phyloP scores from a whole-genome alignment of 2,113 vertebrate genomes.

The Pheucticus melanocephalus region DNA sequence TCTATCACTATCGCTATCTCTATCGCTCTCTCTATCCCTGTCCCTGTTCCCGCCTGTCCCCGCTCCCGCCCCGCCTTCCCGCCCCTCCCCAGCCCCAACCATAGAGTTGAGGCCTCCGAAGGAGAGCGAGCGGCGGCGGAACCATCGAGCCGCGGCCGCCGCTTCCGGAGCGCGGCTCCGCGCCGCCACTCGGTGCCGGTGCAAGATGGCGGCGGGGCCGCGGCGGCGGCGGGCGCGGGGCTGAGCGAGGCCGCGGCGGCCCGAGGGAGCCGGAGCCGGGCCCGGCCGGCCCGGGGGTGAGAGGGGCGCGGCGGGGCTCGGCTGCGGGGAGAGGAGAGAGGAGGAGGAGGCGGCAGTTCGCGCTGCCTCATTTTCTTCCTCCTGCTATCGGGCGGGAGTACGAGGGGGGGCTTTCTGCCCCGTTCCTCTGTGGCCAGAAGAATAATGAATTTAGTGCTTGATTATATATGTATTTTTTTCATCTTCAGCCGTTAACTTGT shows the following conservation, averaged over 20 bases:
- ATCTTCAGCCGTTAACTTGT: not conserved
- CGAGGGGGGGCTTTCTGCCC: not conserved
- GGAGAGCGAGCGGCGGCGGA: not conserved
- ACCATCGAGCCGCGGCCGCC: fast-evolving
- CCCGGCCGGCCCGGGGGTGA: not conserved
- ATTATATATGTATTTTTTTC: not conserved
- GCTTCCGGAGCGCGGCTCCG: not conserved
- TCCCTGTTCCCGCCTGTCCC: fast-evolving
- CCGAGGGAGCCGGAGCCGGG: not conserved
- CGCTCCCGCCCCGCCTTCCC: not conserved
- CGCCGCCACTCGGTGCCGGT: not conserved
- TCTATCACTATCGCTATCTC: fast-evolving
- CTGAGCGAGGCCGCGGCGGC: not conserved
- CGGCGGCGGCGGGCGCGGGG: not conserved
- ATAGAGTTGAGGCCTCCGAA: not conserved
- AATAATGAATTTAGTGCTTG: not conserved
- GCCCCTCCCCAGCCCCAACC: not conserved
- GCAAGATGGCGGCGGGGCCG: slow-evolving; percentile 18
- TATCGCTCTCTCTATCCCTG: fast-evolving
- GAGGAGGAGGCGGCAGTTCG: too few species aligned
- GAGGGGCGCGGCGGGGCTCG: not conserved
- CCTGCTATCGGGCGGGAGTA: not conserved
- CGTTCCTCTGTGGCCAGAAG: not conserved
- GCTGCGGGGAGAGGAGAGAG: not conserved
- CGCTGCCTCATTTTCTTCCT: not conserved